These are phyloP conservation scores for Willowsia nigromaculata DNA, from an alignment of 2,888 invertebrate species.

Conservation along the genomic window DNA sequence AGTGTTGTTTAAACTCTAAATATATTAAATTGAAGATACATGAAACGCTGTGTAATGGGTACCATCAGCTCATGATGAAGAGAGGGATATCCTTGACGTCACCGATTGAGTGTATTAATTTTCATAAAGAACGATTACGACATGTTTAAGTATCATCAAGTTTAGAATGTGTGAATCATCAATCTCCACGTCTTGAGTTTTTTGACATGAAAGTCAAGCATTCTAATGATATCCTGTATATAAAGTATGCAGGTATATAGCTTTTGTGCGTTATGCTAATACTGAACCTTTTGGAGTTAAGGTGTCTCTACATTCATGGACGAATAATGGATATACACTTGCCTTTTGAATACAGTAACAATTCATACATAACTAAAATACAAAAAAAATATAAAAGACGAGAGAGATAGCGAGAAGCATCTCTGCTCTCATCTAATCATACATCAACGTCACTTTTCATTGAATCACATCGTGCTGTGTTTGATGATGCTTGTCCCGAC, in stretches of 20 bases:
- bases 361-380: slow-evolving; percentile 53
- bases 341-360: neutral
- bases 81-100: neutral
- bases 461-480: slow-evolving; percentile 75
- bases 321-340: neutral
- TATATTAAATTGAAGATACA: neutral
- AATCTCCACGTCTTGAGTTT: slow-evolving; percentile 64
- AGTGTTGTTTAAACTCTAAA: too few species aligned
- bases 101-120: slow-evolving; percentile 60
- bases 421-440: slow-evolving; percentile 72
- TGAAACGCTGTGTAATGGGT: neutral
- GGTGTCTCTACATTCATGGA: slow-evolving; percentile 1
- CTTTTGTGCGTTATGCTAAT: neutral
- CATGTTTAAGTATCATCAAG: slow-evolving; percentile 69
- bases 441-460: slow-evolving; percentile 78
- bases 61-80: neutral
- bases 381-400: too few species aligned
- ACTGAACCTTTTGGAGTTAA: neutral
- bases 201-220: slow-evolving; percentile 21
- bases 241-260: neutral
- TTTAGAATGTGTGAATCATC: slow-evolving; percentile 74
- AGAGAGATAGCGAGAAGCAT: slow-evolving; percentile 43
- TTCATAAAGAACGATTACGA: slow-evolving; percentile 64
- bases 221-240: neutral
- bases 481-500: slow-evolving; percentile 42